Conservation (phyloP, 2,113 vertebrate genomes). For the Clarias batrachus region DNA sequence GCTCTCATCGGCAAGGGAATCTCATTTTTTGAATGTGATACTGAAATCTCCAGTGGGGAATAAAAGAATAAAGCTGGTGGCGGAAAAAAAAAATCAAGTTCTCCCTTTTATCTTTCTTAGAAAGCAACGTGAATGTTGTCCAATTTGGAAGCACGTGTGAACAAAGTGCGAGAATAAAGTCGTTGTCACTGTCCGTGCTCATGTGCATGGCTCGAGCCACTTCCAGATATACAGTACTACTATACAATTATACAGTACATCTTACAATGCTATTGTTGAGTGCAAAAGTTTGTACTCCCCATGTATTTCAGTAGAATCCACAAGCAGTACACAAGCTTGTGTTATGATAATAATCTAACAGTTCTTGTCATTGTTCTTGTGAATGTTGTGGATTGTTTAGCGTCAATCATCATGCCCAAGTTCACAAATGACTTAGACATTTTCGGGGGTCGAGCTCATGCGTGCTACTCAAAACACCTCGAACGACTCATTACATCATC, state of each 20-base stretch:
- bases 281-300: not conserved
- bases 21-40: not conserved
- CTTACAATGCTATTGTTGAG: not conserved
- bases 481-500: too few relatives aligned
- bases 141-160: not conserved
- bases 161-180: not conserved
- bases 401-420: too few relatives aligned
- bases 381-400: too few relatives aligned
- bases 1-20: not conserved
- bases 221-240: not conserved
- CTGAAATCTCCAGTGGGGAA: not conserved
- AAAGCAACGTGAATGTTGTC: not conserved
- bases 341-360: not conserved
- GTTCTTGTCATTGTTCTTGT: too few relatives aligned
- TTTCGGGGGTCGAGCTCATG: too few relatives aligned
- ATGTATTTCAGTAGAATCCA: not conserved
- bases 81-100: not conserved
- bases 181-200: not conserved
- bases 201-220: not conserved
- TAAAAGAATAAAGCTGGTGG: slow-evolving; percentile 1
- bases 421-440: too few relatives aligned
- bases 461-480: too few relatives aligned
- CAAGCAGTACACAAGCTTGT: not conserved
- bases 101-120: slow-evolving; percentile 10
- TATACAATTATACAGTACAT: not conserved